Percentiles rank a stretch among this genome's conserved stretches.
Evolutionary conservation across 2,797 vertebrate species (phyloP).

Genomic region (Tarsius wallacei): DNA sequence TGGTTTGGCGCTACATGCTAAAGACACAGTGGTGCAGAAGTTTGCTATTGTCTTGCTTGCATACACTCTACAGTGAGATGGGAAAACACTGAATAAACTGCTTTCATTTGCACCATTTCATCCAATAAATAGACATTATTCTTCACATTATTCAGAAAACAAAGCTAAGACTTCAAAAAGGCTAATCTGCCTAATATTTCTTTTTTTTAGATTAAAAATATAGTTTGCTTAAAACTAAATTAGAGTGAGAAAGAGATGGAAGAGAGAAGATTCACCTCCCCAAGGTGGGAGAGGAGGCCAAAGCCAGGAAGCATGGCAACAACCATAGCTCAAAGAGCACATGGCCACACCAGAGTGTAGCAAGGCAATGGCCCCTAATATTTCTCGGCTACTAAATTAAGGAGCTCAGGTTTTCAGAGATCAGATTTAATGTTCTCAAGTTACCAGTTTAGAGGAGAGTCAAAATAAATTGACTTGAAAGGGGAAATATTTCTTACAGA

Average conservation of each 20-base stretch:
- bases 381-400: not conserved
- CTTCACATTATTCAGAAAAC: not conserved
- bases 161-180: not conserved
- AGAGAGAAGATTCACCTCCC: no score
- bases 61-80: not conserved
- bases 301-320: no score
- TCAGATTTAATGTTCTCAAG: not conserved
- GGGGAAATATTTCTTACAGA: not conserved
- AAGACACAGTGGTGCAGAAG: not conserved
- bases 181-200: not conserved
- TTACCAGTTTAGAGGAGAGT: not conserved
- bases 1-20: not conserved
- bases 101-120: not conserved
- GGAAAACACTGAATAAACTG: not conserved
- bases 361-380: no score
- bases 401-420: not conserved
- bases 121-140: not conserved
- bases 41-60: accelerated
- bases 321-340: no score
- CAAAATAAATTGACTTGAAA: not conserved
- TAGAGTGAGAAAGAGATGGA: no score
- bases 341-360: no score
- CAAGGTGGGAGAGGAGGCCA: no score
- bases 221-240: no score
- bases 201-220: no score